These are phyloP conservation scores for Aphidius colemani DNA, from an alignment of 2,888 invertebrate genomes.

Conservation along the genomic window DNA sequence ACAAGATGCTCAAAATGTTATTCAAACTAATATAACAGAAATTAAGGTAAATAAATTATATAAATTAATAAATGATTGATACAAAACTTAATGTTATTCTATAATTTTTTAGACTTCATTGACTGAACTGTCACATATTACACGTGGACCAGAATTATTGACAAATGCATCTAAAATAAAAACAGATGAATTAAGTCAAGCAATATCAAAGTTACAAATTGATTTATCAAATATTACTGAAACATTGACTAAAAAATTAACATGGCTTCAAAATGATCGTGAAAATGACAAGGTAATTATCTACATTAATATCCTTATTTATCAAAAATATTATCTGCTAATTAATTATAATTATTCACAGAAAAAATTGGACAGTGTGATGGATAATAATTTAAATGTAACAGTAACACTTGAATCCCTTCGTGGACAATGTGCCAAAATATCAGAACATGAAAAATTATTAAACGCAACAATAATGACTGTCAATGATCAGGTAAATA, in stretches of 20 bases:
- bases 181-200: conserved; percentile 54
- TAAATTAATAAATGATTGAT: background rate
- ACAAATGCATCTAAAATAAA: conserved; percentile 55
- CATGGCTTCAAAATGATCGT: conserved; percentile 59
- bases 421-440: conserved; percentile 52
- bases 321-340: conserved; percentile 10
- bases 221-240: conserved; percentile 59
- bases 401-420: conserved; percentile 58
- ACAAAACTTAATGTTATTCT: background rate
- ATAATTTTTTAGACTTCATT: conserved; percentile 41
- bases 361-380: conserved; percentile 54
- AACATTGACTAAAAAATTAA: conserved; percentile 56
- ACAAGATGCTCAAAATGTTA: conserved; percentile 50
- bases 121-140: conserved; percentile 48
- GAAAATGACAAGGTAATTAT: conserved; percentile 58
- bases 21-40: conserved; percentile 50
- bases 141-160: conserved; percentile 45
- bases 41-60: conserved; percentile 45
- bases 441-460: conserved; percentile 40
- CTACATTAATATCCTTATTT: conserved; percentile 18
- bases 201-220: conserved; percentile 51
- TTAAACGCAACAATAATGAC: conserved; percentile 42
- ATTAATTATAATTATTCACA: conserved; percentile 39
- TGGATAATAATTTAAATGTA: conserved; percentile 57
- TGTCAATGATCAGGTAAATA: conserved; percentile 47